Percentiles rank a stretch among this genome's conserved stretches.
These are phyloP conservation scores for Pitta sordida DNA, from an alignment of 2,113 vertebrate species.

Conservation along the genomic window DNA sequence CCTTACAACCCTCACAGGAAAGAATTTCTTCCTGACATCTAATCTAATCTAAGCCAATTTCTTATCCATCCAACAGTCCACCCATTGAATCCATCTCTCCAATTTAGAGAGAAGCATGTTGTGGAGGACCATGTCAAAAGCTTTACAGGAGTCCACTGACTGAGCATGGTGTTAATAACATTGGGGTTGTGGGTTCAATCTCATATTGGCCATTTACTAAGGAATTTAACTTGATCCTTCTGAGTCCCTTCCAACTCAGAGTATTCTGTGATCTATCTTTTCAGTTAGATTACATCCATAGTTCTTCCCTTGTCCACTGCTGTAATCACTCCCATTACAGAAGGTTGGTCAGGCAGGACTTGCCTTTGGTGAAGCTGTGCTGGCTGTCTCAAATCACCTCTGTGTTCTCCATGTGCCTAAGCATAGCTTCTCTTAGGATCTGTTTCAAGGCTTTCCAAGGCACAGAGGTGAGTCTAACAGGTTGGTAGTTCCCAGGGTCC, in stretches of 20 bases:
- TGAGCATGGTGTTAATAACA: background rate
- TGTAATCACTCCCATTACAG: background rate
- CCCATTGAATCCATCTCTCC: background rate
- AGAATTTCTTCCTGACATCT: background rate
- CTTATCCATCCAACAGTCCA: background rate
- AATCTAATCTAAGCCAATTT: background rate
- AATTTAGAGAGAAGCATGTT: background rate
- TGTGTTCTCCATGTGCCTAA: background rate
- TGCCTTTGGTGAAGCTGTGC: background rate
- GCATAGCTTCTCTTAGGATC: background rate
- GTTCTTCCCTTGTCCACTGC: background rate
- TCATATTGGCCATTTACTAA: background rate
- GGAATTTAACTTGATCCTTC: background rate
- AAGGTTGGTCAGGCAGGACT: background rate
- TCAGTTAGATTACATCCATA: background rate
- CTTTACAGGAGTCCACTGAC: background rate
- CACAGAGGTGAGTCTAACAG: background rate
- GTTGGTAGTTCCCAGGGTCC: background rate
- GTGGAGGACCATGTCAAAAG: background rate
- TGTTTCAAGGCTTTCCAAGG: background rate
- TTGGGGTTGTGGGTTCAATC: background rate
- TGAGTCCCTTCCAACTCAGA: background rate
- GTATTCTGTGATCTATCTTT: background rate
- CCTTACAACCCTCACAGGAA: background rate
- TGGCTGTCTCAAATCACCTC: background rate